These are phyloP conservation scores for Spicauda simplicius DNA, from an alignment of 2,888 invertebrate species.

Conservation along the genomic window DNA sequence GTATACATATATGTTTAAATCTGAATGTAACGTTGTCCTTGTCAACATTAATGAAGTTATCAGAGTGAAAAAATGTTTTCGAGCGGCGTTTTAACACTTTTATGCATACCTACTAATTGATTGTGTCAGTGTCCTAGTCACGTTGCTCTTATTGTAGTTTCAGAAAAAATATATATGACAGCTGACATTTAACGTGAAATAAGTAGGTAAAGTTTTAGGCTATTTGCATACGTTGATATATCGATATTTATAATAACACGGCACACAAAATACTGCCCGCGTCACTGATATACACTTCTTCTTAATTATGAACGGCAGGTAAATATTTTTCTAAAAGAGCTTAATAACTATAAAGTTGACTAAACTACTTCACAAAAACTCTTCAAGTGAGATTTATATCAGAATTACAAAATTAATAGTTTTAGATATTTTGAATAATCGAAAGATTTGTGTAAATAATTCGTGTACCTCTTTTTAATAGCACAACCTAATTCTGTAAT, in stretches of 20 bases:
- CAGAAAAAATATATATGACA: constrained; percentile 15
- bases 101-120: constrained; percentile 21
- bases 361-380: too few species aligned
- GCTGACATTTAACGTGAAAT: constrained; percentile 14
- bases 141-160: constrained; percentile 10
- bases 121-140: background rate
- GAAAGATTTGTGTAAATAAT: too few species aligned
- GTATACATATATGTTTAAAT: too few species aligned
- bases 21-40: background rate
- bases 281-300: too few species aligned
- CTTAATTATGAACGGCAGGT: too few species aligned
- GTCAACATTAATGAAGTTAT: background rate
- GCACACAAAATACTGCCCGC: background rate
- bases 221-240: background rate
- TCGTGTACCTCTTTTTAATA: too few species aligned
- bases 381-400: too few species aligned
- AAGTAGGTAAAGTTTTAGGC: constrained; percentile 2
- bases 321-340: too few species aligned
- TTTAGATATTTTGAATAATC: too few species aligned
- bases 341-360: too few species aligned
- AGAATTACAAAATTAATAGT: too few species aligned
- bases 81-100: constrained; percentile 6
- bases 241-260: background rate
- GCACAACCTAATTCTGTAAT: too few species aligned
- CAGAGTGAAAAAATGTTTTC: background rate